Evolutionary conservation across 1,140 invertebrate genomes (phyloP).

Genomic region (Leptinotarsa undecemlineata): DNA sequence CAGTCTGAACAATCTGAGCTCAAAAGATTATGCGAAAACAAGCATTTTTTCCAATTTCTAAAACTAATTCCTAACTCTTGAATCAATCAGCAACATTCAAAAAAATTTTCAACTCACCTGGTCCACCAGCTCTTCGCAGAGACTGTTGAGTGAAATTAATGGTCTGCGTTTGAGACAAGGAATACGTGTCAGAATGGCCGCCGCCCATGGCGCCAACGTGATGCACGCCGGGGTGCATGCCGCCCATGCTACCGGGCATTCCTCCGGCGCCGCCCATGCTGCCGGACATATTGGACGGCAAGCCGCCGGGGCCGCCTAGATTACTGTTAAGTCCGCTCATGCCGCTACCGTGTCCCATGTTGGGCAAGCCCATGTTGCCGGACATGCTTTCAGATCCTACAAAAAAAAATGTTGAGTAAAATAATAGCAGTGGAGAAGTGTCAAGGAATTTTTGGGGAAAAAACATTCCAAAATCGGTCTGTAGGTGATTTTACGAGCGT

Average conservation of each 20-base stretch:
- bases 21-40: too few species aligned
- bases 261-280: slow-evolving; percentile 30
- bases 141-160: slow-evolving; percentile 82
- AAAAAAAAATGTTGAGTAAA: too few species aligned
- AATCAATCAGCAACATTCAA: too few species aligned
- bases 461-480: too few species aligned
- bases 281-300: neutral
- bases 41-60: too few species aligned
- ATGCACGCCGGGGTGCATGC: slow-evolving; percentile 36
- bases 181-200: slow-evolving; percentile 62
- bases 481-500: too few species aligned
- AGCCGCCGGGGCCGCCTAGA: neutral
- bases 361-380: neutral
- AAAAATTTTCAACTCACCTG: slow-evolving; percentile 14
- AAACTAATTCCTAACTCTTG: too few species aligned
- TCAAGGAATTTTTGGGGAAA: too few species aligned
- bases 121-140: slow-evolving; percentile 56
- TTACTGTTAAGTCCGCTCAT: neutral
- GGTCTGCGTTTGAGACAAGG: slow-evolving; percentile 78
- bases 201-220: slow-evolving; percentile 35
- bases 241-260: slow-evolving; percentile 32
- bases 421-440: too few species aligned
- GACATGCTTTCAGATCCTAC: neutral
- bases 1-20: too few species aligned
- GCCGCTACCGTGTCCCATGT: neutral